Conservation (phyloP, 2,113 vertebrate genomes). For the Calidris pugnax region DNA sequence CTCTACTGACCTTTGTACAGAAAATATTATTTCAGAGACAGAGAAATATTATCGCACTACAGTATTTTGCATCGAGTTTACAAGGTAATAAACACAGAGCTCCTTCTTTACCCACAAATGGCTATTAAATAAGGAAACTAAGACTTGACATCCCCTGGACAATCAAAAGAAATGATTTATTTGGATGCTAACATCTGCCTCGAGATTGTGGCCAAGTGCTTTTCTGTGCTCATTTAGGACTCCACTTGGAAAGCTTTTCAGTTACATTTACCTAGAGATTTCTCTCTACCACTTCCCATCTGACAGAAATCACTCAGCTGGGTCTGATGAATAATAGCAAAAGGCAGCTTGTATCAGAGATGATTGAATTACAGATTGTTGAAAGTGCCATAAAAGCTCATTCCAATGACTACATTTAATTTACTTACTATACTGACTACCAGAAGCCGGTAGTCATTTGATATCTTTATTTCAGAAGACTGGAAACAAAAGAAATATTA, state of each 20-base stretch:
- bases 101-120: constrained; percentile 58
- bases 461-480: constrained; percentile 47
- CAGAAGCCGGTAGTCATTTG: not conserved
- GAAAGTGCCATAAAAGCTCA: constrained; percentile 59
- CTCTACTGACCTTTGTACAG: not conserved
- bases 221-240: constrained; percentile 61
- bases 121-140: constrained; percentile 70
- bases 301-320: constrained; percentile 75
- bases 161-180: constrained; percentile 75
- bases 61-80: not conserved
- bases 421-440: constrained; percentile 51
- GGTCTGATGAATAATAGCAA: constrained; percentile 75
- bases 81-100: constrained; percentile 26
- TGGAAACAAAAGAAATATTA: constrained; percentile 17
- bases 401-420: constrained; percentile 66
- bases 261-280: constrained; percentile 69
- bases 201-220: constrained; percentile 57
- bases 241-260: constrained; percentile 66
- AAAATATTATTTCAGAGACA: constrained; percentile 8
- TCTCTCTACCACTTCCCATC: constrained; percentile 61
- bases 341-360: constrained; percentile 69
- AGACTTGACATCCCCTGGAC: constrained; percentile 57
- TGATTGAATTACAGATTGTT: constrained; percentile 71
- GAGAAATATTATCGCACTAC: constrained; percentile 1
- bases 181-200: constrained; percentile 71